Evolutionary conservation across 2,113 vertebrate genomes (phyloP), one percentile per base, ranked within the genome.

Genomic region (Recurvirostra avosetta): DNA sequence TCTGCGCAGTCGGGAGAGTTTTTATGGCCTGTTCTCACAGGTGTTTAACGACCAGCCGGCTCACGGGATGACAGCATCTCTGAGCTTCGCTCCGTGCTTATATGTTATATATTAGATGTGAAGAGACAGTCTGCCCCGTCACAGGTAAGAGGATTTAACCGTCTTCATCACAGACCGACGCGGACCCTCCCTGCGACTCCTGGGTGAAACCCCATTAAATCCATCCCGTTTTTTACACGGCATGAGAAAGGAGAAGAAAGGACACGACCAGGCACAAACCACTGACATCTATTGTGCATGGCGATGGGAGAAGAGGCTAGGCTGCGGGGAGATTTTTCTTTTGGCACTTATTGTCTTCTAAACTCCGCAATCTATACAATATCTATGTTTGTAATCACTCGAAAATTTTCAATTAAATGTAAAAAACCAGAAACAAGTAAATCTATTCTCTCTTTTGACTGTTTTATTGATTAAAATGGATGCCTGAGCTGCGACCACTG

Each of bases 381-480:
- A 92, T 91, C 96, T 96, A 30, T 93, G 96, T 95, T 98, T 94
- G 97, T 98, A 97, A 98, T 98, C 97, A 96, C 97, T 97, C 40
- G 84, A 98, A 98, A 98, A 78, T 98, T 98, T 98, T 98, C 98
- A 98, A 98, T 98, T 98, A 98, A 98, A 98, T 94, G 91, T 97
- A 97, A 96, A 98, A 97, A 98, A 98, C 77, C 96, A 93, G 86
- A 97, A 98, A 96, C 97, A 98, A 98, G 97, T 97, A 97, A 98
- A 98, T 98, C 98, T 98, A 98, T 98, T 98, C 97, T 98, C 96
- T 96, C 97, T 96, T 98, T 98, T 98, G 98, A 98, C 97, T 98
- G 98, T 82, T 97, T 90, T 98, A 98, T 98, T 98, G 98, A 98
- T 98, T 98, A 98, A 98, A 98, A 98, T 97, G 97, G 97, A 98